phyloP scores from a whole-genome alignment of 1,140 invertebrate genomes.

The Stegodyphus dumicola region DNA sequence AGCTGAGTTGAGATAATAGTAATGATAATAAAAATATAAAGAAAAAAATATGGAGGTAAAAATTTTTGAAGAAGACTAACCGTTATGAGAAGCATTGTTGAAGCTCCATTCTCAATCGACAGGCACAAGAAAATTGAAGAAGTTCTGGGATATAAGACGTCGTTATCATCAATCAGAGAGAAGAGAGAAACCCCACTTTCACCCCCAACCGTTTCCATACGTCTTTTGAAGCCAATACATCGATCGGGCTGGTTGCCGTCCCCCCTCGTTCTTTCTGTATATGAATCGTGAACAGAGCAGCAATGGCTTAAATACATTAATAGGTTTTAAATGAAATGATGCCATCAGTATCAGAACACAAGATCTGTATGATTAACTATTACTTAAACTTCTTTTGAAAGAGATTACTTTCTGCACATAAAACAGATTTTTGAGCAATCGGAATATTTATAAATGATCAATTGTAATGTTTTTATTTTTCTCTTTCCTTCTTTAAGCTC shows the following conservation, averaged over 20 bases:
- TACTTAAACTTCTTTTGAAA: too few species aligned
- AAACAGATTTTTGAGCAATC: too few species aligned
- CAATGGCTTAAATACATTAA: conserved; percentile 42
- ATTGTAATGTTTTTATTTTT: too few species aligned
- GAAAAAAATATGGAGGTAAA: conserved; percentile 27
- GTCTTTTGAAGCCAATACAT: conserved; percentile 37
- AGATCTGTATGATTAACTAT: too few species aligned
- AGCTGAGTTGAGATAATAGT: conserved; percentile 38
- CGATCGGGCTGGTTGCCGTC: neutral
- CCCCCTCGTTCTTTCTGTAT: conserved; percentile 20
- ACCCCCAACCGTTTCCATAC: conserved; percentile 23
- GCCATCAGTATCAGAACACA: too few species aligned
- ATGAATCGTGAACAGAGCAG: conserved; percentile 13
- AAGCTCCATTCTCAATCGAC: conserved; percentile 33
- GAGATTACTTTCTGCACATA: too few species aligned
- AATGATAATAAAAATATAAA: conserved; percentile 59
- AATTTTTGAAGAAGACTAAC: conserved; percentile 60
- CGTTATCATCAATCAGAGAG: conserved; percentile 56
- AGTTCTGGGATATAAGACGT: conserved; percentile 45
- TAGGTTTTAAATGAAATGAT: conserved; percentile 6
- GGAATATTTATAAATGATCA: too few species aligned
- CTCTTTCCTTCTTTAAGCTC: too few species aligned
- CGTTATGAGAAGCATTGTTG: conserved; percentile 48
- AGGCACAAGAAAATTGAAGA: conserved; percentile 56
- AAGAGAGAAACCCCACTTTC: too few species aligned